Evolutionary conservation across 2,888 invertebrate genomes (phyloP).

Genomic region (Pseudococcus jackbeardsleyi): DNA sequence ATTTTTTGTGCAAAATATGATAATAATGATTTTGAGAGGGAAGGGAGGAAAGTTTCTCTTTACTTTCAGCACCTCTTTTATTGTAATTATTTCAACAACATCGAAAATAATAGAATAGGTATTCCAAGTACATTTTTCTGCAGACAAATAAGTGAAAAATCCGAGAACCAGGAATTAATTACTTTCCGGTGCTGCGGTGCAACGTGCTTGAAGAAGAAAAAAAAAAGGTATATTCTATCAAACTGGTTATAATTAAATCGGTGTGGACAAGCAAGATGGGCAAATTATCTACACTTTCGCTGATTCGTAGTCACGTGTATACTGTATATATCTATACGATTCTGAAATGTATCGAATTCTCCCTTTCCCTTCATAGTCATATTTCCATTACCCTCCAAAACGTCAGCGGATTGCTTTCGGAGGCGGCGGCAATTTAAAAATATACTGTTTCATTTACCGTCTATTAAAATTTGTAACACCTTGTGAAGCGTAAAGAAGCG

Average conservation of each 20-base stretch:
- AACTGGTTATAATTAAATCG: slow-evolving; percentile 2
- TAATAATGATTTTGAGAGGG: too few species aligned
- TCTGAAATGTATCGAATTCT: slow-evolving; percentile 1
- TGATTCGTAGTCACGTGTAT: slow-evolving; percentile 16
- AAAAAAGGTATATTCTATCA: not conserved
- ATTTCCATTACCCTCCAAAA: not conserved
- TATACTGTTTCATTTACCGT: slow-evolving; percentile 51
- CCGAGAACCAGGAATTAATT: too few species aligned
- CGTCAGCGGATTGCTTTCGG: not conserved
- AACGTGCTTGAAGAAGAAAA: too few species aligned
- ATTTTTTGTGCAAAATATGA: too few species aligned
- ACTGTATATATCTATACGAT: not conserved
- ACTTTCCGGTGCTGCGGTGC: too few species aligned
- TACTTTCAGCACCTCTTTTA: too few species aligned
- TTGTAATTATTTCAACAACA: too few species aligned
- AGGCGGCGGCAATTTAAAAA: slow-evolving; percentile 17
- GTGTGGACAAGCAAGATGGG: not conserved
- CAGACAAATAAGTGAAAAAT: too few species aligned
- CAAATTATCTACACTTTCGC: slow-evolving; percentile 48
- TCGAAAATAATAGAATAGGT: too few species aligned
- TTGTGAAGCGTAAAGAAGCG: slow-evolving; percentile 53
- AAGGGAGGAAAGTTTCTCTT: too few species aligned
- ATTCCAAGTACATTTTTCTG: too few species aligned
- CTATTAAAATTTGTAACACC: slow-evolving; percentile 52
- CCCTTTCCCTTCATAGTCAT: not conserved